These are phyloP conservation scores for Morpho achilles DNA, from an alignment of 2,888 invertebrate species.

Conservation along the genomic window DNA sequence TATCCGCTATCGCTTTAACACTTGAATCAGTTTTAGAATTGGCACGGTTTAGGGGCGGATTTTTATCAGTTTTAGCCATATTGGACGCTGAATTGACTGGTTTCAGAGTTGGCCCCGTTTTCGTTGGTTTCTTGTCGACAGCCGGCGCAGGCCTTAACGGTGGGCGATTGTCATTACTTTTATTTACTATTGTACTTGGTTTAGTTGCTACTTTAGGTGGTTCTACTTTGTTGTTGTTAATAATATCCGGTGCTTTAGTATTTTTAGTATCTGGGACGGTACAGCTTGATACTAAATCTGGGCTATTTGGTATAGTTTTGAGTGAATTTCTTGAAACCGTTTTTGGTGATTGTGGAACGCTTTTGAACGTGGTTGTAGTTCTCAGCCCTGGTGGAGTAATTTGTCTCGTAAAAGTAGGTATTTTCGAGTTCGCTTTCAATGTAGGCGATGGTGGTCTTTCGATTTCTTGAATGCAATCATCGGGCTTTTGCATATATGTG, in stretches of 20 bases:
- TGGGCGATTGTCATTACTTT: conserved; percentile 61
- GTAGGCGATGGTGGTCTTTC: conserved; percentile 64
- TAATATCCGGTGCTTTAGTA: conserved; percentile 81
- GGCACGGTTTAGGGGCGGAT: conserved; percentile 47
- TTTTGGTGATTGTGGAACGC: conserved; percentile 63
- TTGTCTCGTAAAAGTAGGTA: conserved; percentile 67
- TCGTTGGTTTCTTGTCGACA: conserved; percentile 61
- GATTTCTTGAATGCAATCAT: conserved; percentile 36
- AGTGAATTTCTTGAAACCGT: conserved; percentile 48
- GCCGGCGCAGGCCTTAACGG: conserved; percentile 56
- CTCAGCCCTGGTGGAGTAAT: conserved; percentile 74
- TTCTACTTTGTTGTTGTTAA: conserved; percentile 68
- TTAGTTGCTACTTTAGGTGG: conserved; percentile 70
- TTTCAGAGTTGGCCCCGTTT: conserved; percentile 51
- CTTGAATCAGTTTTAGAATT: conserved; percentile 62
- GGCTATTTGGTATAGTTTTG: conserved; percentile 78
- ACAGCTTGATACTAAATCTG: conserved; percentile 86
- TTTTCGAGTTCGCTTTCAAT: conserved; percentile 67
- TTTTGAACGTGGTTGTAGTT: conserved; percentile 62
- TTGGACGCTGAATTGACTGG: conserved; percentile 45
- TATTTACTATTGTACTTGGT: conserved; percentile 54
- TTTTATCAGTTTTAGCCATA: conserved; percentile 49
- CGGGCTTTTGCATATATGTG: conserved; percentile 46
- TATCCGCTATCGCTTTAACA: conserved; percentile 69
- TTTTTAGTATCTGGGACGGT: conserved; percentile 71